These are phyloP conservation scores for Sclerurus mexicanus DNA, from an alignment of 2,113 vertebrate species.

Conservation along the genomic window DNA sequence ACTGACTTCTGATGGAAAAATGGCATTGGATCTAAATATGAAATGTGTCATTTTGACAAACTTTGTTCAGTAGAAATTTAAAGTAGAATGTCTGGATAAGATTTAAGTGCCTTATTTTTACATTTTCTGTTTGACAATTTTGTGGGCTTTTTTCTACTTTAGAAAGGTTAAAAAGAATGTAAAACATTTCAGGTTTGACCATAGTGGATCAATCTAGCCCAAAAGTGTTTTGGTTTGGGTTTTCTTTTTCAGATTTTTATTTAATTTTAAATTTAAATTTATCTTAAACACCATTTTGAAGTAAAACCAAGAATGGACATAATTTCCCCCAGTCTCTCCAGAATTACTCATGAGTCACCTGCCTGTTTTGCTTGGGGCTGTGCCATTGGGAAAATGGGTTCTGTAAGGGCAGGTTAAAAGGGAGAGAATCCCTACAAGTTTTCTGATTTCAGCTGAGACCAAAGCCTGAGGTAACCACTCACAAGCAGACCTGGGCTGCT, in stretches of 20 bases:
- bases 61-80: constrained; percentile 2
- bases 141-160: neutral
- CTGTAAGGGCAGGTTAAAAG: neutral
- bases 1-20: neutral
- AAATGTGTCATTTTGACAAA: constrained; percentile 28
- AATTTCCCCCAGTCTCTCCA: neutral
- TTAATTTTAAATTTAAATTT: neutral
- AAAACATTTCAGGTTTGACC: neutral
- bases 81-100: neutral
- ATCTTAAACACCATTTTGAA: neutral
- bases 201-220: neutral
- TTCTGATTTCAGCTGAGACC: neutral
- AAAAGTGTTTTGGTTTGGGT: neutral
- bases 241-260: neutral
- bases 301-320: neutral
- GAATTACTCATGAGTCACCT: neutral
- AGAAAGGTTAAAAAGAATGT: neutral
- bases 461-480: neutral
- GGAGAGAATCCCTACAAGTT: neutral
- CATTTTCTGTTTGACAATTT: neutral
- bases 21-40: neutral
- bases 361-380: neutral
- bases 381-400: neutral
- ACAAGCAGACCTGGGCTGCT: neutral
- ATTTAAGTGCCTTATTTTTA: neutral